Evolutionary conservation across 2,888 invertebrate genomes (phyloP), one percentile per base, ranked within the genome.

Genomic region (Ganaspis brasiliensis): DNA sequence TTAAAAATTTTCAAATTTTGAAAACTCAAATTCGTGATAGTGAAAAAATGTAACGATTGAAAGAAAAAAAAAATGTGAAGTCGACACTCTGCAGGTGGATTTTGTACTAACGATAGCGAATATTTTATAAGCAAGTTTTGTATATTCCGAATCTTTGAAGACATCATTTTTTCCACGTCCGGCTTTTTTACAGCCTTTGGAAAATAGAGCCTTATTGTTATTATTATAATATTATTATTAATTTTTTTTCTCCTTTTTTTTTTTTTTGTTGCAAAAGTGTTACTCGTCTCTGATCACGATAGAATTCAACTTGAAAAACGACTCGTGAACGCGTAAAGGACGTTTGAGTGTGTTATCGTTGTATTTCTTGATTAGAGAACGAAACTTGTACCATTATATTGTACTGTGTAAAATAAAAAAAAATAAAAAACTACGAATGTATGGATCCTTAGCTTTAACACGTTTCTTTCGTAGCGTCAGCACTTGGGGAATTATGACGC

Each of bases 391-490:
- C 37, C 63, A 63, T 63, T 63, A 63, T 63, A 63, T 35, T 63
- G 14, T 63, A 63, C 63, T 63, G 40, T 63, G 35, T 63, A 21
- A 63, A 52, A 49, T 6, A 35, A 35, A 35, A 35, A 35, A 35
- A 35, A 35, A 35, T 6, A 35, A 40, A 45, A 63, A 63, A 40
- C 16, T 63, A 37, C 63, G 40, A 63, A 45, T 67, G 67, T 67
- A 59, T 59, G 59, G 16, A 59, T 59, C 31, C 67, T 45, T 67
- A 67, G 67, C 45, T 67, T 67, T 67, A 67, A 45, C 45, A 24
- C 67, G 45, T 67, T 67, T 67, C n/a, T 67, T 67, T 21, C 67
- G 67, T 67, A 67, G 67, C 67, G 67, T 67, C 67, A 67, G 67
- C 24, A 67, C 45, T 67, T 67, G 45, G 24, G 45, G 67, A 67